phyloP scores from a whole-genome alignment of 2,888 invertebrate species.

The Ochropacha duplaris region DNA sequence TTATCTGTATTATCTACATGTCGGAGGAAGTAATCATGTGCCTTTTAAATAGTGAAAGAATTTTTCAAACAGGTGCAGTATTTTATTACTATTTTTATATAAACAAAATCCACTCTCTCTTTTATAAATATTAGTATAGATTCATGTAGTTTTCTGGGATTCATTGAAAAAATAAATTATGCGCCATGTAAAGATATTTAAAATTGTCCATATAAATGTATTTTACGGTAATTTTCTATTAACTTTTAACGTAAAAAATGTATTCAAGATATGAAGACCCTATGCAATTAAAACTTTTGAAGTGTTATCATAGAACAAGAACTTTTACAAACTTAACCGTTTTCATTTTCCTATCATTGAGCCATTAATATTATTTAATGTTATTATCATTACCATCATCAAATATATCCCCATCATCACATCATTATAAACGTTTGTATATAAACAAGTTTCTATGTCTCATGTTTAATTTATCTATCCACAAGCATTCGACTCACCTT shows the following conservation, averaged over 20 bases:
- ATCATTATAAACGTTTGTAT: constrained; percentile 21
- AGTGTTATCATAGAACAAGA: not conserved
- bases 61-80: no score
- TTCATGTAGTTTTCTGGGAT: no score
- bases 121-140: no score
- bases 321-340: not conserved
- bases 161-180: no score
- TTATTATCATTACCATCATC: constrained; percentile 42
- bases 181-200: not conserved
- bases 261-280: not conserved
- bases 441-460: constrained; percentile 33
- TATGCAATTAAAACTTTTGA: not conserved
- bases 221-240: not conserved
- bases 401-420: constrained; percentile 48
- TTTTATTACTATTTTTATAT: no score
- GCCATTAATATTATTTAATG: constrained; percentile 39
- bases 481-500: constrained; percentile 51
- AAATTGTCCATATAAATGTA: not conserved
- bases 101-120: no score
- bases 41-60: no score
- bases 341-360: constrained; percentile 7
- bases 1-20: no score
- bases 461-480: constrained; percentile 51
- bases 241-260: not conserved
- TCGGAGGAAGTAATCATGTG: no score